phyloP scores from a whole-genome alignment of 1,140 invertebrate genomes.

The Diabrotica undecimpunctata region DNA sequence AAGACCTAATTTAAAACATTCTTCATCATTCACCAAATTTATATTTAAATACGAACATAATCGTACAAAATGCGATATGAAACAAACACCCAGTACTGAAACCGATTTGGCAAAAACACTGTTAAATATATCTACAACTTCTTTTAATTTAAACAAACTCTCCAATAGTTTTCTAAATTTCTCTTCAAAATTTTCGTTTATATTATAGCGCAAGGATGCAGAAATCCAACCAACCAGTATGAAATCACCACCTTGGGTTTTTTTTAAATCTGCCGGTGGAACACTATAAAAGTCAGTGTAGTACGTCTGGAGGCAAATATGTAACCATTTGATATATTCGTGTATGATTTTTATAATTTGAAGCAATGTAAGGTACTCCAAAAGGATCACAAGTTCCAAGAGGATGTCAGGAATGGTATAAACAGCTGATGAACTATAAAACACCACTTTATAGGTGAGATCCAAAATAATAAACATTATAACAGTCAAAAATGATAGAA shows the following conservation, averaged over 20 bases:
- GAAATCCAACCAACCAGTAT: constrained; percentile 14
- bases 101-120: not conserved
- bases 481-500: too few relatives aligned
- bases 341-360: not conserved
- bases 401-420: not conserved
- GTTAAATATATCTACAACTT: constrained; percentile 13
- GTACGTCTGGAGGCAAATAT: not conserved
- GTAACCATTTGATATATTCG: not conserved
- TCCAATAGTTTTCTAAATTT: not conserved
- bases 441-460: too few relatives aligned
- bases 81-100: not conserved
- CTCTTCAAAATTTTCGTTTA: not conserved
- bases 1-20: too few relatives aligned
- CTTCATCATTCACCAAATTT: too few relatives aligned
- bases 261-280: constrained; percentile 11
- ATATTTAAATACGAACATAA: too few relatives aligned
- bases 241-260: constrained; percentile 13
- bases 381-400: not conserved
- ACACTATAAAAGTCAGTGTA: constrained; percentile 10
- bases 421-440: not conserved
- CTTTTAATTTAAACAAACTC: not conserved
- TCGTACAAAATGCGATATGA: too few relatives aligned
- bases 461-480: too few relatives aligned
- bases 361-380: not conserved
- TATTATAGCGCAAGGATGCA: not conserved